These are phyloP conservation scores for Buteo buteo DNA, from an alignment of 2,113 vertebrate species.

Conservation along the genomic window DNA sequence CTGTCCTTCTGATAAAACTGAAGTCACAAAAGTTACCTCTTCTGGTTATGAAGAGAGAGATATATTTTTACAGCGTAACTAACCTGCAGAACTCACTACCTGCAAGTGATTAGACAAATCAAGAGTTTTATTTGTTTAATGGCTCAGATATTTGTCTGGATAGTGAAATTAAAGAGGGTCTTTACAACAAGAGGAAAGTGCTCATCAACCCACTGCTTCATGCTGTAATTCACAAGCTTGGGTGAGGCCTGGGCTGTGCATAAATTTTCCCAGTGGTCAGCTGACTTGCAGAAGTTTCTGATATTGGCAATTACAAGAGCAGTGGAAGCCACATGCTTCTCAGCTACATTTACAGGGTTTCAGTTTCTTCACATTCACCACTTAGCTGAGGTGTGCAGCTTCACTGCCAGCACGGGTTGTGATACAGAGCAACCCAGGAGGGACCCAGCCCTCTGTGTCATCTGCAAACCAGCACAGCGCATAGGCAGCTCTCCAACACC, in stretches of 20 bases:
- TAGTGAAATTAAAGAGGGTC: background rate
- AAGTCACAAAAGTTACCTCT: background rate
- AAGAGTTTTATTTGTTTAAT: background rate
- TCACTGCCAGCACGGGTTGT: background rate
- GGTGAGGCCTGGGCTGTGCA: background rate
- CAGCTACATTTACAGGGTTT: background rate
- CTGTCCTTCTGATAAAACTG: background rate
- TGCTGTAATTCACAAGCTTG: background rate
- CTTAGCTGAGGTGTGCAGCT: background rate
- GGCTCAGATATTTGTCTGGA: background rate
- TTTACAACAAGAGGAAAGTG: background rate
- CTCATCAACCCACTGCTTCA: background rate
- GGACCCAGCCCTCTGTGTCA: background rate
- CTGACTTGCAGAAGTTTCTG: background rate
- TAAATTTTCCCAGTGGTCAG: background rate
- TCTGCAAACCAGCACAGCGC: background rate
- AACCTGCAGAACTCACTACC: background rate
- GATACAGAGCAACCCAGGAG: background rate
- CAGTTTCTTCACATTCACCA: background rate
- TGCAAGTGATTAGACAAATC: background rate
- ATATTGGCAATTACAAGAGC: background rate
- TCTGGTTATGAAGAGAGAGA: background rate
- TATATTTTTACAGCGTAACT: background rate
- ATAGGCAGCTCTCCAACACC: background rate
- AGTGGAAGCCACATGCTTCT: background rate